Base-by-base conservation (phyloP, 2,113 vertebrate species). In the Hemibagrus wyckioides region DNA sequence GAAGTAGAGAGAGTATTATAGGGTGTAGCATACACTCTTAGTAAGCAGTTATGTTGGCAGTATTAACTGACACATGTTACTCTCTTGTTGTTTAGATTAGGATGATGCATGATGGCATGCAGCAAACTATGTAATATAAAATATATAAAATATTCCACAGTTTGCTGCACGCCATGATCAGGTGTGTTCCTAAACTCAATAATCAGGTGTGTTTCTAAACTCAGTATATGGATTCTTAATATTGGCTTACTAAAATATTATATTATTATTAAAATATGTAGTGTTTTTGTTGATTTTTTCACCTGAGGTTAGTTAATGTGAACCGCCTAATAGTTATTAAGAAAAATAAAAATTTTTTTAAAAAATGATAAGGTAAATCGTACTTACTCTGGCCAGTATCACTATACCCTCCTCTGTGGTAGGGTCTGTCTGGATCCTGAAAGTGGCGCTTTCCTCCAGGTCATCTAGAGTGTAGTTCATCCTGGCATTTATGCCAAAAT, bases 401-500 rank as follows among this genome's bases (percentile, higher is more conserved):
- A 99, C 81, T 73, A 97, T 94, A 59, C 98, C 98, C 93, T 98
- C 98, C 90, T 99, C 97, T 2, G 97, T 99, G 30, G 93, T 90
- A 0, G 94, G 91, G 86, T 99, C 92, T 28, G 96, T 97, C 81
- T 94, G 85, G 87, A 99, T 94, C 69, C 88, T 93, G 90, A 99
- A 98, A 56, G 94, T 93, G 71, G 94, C 86, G 25, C 93, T 95
- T 77, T 93, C 93, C 80, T 92, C 94, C 6, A 96, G 94, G 90
- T 93, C 96, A 90, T 97, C 95, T 85, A 99, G 92, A 63, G 89
- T 95, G 90, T 98, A 99, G 30, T 93, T 95, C 96, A 99, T 97
- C 90, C 92, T 96, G 91, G 97, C 96, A 1, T 99, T 98, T 44
- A 94, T 83, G 48, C 96, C 98, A 82, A 90, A 87, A 84, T 99